These are phyloP conservation scores for Ctena decussata DNA, from an alignment of 2,888 invertebrate genomes.

Conservation along the genomic window DNA sequence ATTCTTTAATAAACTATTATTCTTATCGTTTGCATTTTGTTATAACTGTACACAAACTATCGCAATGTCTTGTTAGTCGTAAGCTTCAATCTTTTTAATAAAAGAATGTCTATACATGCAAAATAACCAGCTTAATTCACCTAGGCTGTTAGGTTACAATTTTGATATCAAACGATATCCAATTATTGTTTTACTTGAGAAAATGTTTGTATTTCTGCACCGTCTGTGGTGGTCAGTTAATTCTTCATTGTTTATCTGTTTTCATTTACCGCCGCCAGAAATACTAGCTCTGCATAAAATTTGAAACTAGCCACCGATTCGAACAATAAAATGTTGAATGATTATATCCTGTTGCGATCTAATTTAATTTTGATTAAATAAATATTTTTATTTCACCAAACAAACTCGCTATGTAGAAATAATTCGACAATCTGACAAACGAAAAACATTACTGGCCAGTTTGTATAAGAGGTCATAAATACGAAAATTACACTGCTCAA, in stretches of 20 bases:
- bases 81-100: no score
- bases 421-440: background rate
- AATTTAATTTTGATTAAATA: slow-evolving; percentile 12
- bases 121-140: no score
- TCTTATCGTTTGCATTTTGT: no score
- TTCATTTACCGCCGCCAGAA: slow-evolving; percentile 35
- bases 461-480: background rate
- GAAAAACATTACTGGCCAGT: background rate
- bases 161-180: background rate
- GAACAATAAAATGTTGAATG: background rate
- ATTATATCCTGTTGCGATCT: background rate
- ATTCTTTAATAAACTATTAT: no score
- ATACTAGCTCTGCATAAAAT: slow-evolving; percentile 18
- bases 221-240: background rate
- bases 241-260: slow-evolving; percentile 12
- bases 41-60: no score
- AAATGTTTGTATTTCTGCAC: background rate
- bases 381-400: background rate
- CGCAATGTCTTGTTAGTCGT: no score
- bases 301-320: background rate
- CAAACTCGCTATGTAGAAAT: background rate
- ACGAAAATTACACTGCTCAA: background rate
- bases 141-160: background rate
- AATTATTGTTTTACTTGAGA: background rate
- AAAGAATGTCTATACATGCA: no score